A percentile compares a stretch with the other conserved stretches of the same genome.
Conservation (phyloP, 2,797 vertebrate genomes). For the Gymnodraco acuticeps region DNA sequence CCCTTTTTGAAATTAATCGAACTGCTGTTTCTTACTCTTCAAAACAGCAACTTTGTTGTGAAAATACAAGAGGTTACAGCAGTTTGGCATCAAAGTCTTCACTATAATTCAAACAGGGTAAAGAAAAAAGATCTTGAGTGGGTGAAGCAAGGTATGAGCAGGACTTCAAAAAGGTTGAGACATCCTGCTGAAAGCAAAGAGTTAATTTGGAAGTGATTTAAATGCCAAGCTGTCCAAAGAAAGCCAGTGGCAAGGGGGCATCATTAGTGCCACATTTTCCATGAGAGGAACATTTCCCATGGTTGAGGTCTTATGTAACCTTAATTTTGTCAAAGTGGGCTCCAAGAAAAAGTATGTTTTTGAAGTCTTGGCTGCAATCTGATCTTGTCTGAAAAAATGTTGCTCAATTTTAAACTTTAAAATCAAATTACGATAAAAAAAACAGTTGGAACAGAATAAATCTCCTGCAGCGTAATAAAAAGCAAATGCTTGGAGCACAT, state of each 20-base stretch:
- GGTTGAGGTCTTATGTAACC: slow-evolving; percentile 61
- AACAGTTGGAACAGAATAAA: slow-evolving; percentile 15
- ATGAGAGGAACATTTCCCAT: slow-evolving; percentile 71
- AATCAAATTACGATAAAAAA: slow-evolving; percentile 39
- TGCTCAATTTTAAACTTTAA: slow-evolving; percentile 42
- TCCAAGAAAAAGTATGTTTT: slow-evolving; percentile 33
- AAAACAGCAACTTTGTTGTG: slow-evolving; percentile 4
- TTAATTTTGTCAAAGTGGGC: slow-evolving; percentile 36
- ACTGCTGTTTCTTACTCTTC: slow-evolving; percentile 6
- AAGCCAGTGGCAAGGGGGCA: slow-evolving; percentile 52
- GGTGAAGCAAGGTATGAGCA: slow-evolving; percentile 19
- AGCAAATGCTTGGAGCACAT: slow-evolving; percentile 34
- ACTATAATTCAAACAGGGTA: slow-evolving; percentile 17
- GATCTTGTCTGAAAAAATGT: slow-evolving; percentile 36
- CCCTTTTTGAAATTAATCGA: slow-evolving; percentile 4
- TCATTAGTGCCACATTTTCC: slow-evolving; percentile 70
- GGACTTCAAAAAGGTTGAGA: slow-evolving; percentile 45
- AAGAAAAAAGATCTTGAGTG: slow-evolving; percentile 15
- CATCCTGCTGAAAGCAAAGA: slow-evolving; percentile 39
- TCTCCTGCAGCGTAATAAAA: slow-evolving; percentile 32
- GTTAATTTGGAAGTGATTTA: slow-evolving; percentile 68
- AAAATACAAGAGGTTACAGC: slow-evolving; percentile 8
- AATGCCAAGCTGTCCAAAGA: slow-evolving; percentile 62
- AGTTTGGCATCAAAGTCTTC: slow-evolving; percentile 10
- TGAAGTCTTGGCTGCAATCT: slow-evolving; percentile 25